These are phyloP conservation scores for Tricholauxania praeusta DNA, from an alignment of 2,888 invertebrate genomes.

Conservation along the genomic window DNA sequence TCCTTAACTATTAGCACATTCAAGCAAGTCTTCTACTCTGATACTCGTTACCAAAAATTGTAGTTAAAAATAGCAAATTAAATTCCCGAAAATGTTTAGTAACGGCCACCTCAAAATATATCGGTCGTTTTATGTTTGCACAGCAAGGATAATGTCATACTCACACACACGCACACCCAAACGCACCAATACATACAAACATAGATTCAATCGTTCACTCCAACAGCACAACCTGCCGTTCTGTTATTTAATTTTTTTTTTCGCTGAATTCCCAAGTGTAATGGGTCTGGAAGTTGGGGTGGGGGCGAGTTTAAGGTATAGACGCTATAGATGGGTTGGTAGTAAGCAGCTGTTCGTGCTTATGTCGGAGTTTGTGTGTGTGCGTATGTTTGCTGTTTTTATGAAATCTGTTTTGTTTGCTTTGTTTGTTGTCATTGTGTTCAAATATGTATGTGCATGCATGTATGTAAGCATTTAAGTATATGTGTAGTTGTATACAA, in stretches of 20 bases:
- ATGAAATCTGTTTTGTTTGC: slow-evolving; percentile 29
- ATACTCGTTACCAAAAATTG: too few species aligned
- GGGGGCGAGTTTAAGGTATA: too few species aligned
- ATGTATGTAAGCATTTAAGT: background rate
- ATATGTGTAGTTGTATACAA: background rate
- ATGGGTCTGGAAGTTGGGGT: background rate
- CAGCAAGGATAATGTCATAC: slow-evolving; percentile 2
- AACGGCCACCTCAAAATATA: background rate
- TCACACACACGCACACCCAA: background rate
- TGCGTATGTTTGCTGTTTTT: slow-evolving; percentile 18
- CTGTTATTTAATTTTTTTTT: background rate
- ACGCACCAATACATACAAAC: background rate
- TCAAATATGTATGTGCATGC: background rate
- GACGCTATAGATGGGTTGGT: too few species aligned
- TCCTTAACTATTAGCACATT: too few species aligned
- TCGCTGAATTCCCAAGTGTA: slow-evolving; percentile 1
- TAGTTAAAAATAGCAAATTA: too few species aligned
- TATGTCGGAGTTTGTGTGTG: background rate
- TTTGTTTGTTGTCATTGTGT: slow-evolving; percentile 13
- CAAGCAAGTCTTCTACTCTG: too few species aligned
- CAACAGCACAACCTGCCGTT: background rate
- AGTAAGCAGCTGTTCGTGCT: background rate
- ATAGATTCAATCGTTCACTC: background rate
- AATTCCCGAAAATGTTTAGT: too few species aligned
- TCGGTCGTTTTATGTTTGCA: background rate